Evolutionary conservation across 2,797 vertebrate species (phyloP), one percentile per base, ranked within the genome.

Genomic region (Menidia menidia): DNA sequence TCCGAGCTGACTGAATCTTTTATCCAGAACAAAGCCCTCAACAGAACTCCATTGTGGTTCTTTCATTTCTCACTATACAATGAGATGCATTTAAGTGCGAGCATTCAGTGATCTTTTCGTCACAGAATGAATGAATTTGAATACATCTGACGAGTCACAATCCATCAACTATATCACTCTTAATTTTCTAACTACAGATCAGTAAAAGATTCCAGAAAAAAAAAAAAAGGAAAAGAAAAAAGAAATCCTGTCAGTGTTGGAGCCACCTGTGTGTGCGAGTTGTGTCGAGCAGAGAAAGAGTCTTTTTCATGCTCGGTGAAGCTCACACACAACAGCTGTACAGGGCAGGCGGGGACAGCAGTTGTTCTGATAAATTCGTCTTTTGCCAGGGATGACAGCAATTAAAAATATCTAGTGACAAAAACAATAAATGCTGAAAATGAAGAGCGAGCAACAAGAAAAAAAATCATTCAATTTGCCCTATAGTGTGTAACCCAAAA

Each of bases 241-340:
- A 9, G 14, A 65, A 60, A 56, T 32, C 51, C 43, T 58, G 50
- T 50, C 51, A 35, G 51, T 42, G 68, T 9, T 63, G 55, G 62
- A 75, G 76, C 77, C 84, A 77, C 70, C 67, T 83, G 3, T 50
- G 61, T 77, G 71, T 0, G 39, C 56, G 39, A 30, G 54, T 62
- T 54, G 77, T 60, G 50, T 67, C 63, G 53, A 77, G 64, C 63
- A 61, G 54, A 74, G 73, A 75, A 87, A 83, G 80, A 78, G 64
- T 54, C 51, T 75, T 77, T 39, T 86, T 79, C 83, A 77, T 82
- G 88, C 85, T 87, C 73, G 70, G 77, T 79, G 75, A 51, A 89
- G 85, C 83, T 83, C 74, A 85, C 54, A 82, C 60, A 67, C 77
- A 90, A 81, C 84, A 89, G 75, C 85, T 88, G 87, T 67, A 82